phyloP scores from a whole-genome alignment of 2,888 invertebrate genomes.

The Leucozona laternaria region DNA sequence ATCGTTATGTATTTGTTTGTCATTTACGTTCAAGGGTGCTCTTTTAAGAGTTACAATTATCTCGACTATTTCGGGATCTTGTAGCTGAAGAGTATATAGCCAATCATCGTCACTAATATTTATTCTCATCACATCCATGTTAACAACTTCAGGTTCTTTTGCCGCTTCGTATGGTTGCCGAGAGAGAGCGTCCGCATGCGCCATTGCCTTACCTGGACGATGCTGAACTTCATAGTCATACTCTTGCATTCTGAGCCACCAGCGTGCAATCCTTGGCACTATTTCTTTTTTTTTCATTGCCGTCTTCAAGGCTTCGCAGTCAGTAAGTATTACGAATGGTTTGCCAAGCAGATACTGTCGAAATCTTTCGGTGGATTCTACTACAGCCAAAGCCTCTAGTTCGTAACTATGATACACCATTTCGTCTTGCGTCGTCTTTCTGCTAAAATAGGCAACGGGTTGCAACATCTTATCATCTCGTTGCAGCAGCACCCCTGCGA shows the following conservation, averaged over 20 bases:
- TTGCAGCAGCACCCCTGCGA: too few species aligned
- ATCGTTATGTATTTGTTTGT: neutral
- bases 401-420: conserved; percentile 53
- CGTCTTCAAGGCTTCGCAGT: conserved; percentile 63
- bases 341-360: conserved; percentile 66
- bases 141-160: neutral
- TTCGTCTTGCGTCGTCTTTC: conserved; percentile 37
- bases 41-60: neutral
- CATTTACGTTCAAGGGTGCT: neutral
- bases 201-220: conserved; percentile 45
- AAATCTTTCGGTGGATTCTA: conserved; percentile 60
- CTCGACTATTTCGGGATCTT: neutral
- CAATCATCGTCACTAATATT: neutral
- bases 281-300: conserved; percentile 61
- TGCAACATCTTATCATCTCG: too few species aligned
- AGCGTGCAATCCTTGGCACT: conserved; percentile 55
- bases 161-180: neutral
- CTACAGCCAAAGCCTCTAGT: conserved; percentile 66
- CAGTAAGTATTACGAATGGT: conserved; percentile 38
- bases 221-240: conserved; percentile 62
- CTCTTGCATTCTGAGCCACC: conserved; percentile 71
- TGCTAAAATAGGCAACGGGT: too few species aligned
- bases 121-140: neutral
- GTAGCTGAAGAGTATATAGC: conserved; percentile 4
- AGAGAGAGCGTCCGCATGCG: conserved; percentile 30